phyloP scores from a whole-genome alignment of 2,888 invertebrate species.

The Cantharis rustica region DNA sequence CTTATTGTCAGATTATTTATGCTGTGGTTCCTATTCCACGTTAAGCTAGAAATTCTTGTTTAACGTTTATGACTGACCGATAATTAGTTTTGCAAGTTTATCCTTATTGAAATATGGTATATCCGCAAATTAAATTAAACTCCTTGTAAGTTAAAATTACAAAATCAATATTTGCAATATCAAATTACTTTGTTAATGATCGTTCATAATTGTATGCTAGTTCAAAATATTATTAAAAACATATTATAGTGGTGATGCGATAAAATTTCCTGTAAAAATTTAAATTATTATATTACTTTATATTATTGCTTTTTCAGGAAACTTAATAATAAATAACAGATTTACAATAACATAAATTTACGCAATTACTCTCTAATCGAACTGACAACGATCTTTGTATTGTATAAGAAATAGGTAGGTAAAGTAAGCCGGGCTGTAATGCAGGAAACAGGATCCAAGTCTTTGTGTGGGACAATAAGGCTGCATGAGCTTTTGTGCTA shows the following conservation, averaged over 20 bases:
- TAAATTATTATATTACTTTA: background rate
- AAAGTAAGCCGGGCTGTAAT: slow-evolving; percentile 35
- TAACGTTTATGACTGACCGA: no score
- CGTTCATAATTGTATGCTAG: no score
- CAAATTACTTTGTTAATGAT: no score
- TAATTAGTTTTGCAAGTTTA: no score
- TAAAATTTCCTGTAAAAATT: background rate
- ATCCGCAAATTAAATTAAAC: no score
- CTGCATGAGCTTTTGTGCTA: slow-evolving; percentile 34
- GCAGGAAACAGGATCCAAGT: slow-evolving; percentile 37
- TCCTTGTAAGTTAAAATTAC: no score
- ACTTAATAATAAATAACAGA: no score
- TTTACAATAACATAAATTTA: slow-evolving; percentile 3
- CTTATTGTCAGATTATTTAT: background rate
- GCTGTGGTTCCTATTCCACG: background rate
- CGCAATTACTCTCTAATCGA: slow-evolving; percentile 15
- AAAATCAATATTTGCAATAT: no score
- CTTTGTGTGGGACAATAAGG: slow-evolving; percentile 36
- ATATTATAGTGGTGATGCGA: background rate
- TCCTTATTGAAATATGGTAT: no score
- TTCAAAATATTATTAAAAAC: no score
- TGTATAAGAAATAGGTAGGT: slow-evolving; percentile 30
- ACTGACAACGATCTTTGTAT: slow-evolving; percentile 18
- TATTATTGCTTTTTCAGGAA: no score
- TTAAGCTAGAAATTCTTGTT: no score